Evolutionary conservation across 2,113 vertebrate genomes (phyloP), one percentile per base, ranked within the genome.

Genomic region (Fulmarus glacialis): DNA sequence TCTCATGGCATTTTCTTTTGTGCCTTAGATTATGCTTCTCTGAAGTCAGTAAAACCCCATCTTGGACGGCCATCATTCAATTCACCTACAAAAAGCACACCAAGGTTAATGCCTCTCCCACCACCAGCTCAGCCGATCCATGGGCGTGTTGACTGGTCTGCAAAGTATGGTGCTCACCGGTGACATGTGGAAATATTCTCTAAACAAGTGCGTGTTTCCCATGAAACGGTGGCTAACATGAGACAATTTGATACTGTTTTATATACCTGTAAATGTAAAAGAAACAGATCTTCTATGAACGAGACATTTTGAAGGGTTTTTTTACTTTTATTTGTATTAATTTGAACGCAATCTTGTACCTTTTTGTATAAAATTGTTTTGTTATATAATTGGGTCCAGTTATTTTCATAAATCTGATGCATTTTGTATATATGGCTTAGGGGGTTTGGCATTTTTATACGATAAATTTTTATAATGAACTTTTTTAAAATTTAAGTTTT

Each of bases 61-160:
- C 95, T 98, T 7, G 99, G 98, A 60, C 94, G 74, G 48, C 98
- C 99, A 4, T 92, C 98, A 0, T 99, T 99, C 93, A 95, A 93
- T 24, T 98, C 98, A 5, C 98, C 98, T 87, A 98, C 98, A 47
- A 99, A 99, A 94, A 99, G 98, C 97, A 98, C 98, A 1, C 90
- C 98, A 0, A 97, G 98, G 38, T 58, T 98, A 23, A 78, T 98
- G 96, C 98, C 98, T 4, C 96, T 96, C 50, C 98, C 98, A 2
- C 97, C 98, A 0, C 98, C 99, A 1, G 91, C 98, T 4, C 99
- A 99, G 87, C 98, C 98, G 0, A 95, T 99, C 87, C 99, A 99
- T 0, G 99, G 99, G n/a, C 98, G 99, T 29, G 98, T 98, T 15
- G 99, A 99, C 98, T 99, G 99, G 99, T 98, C 99, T 87, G 99